These are phyloP conservation scores for Periophthalmus modestus DNA, from an alignment of 2,113 vertebrate species.

Conservation along the genomic window DNA sequence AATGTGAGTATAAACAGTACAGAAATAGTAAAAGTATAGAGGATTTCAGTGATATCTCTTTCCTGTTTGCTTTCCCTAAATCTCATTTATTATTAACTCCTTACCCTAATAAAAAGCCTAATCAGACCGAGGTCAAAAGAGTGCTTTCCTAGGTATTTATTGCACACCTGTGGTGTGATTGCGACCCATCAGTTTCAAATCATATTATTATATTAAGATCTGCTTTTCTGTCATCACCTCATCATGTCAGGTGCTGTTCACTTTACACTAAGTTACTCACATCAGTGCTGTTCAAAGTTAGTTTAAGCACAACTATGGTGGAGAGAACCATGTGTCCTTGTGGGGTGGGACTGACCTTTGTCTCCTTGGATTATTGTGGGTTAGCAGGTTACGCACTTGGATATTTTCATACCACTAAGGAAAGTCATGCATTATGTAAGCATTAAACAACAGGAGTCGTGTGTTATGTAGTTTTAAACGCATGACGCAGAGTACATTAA, in stretches of 20 bases:
- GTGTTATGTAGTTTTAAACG: too few species aligned
- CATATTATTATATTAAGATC: constrained; percentile 37
- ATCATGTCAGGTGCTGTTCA: not conserved
- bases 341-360: constrained; percentile 16
- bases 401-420: constrained; percentile 18
- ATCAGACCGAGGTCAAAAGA: constrained; percentile 56
- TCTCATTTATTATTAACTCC: constrained; percentile 58
- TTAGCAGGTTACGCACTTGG: constrained; percentile 20
- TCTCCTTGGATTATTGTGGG: constrained; percentile 22
- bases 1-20: not conserved
- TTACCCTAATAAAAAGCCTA: constrained; percentile 59
- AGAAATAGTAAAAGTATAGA: not conserved
- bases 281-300: not conserved
- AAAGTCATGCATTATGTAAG: too few species aligned
- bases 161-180: constrained; percentile 63
- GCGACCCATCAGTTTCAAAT: constrained; percentile 44
- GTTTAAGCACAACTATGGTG: not conserved
- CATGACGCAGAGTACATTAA: too few species aligned
- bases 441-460: too few species aligned
- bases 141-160: constrained; percentile 70
- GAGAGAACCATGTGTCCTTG: not conserved
- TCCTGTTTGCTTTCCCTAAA: constrained; percentile 45
- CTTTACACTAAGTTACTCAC: not conserved
- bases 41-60: constrained; percentile 11
- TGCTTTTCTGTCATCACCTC: constrained; percentile 5